Percentiles rank a stretch among this genome's conserved stretches.
Conservation (phyloP, 2,888 invertebrate species). For the Apamea sordens region DNA sequence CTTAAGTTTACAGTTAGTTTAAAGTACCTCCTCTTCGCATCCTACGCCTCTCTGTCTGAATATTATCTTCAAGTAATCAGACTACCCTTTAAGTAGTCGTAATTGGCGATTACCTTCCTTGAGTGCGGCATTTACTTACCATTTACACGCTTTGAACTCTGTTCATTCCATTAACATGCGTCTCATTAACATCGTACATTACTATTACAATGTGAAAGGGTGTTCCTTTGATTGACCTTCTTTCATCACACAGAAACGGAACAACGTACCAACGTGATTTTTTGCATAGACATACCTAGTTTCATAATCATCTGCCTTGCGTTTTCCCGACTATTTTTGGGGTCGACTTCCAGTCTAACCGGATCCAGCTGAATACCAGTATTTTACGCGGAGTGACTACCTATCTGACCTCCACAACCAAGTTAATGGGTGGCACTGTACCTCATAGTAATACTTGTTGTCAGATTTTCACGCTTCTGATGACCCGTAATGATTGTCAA, state of each 20-base stretch:
- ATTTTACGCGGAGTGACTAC: too few relatives aligned
- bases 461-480: too few relatives aligned
- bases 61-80: background rate
- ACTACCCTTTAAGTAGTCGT: background rate
- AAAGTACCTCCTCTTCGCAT: background rate
- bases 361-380: too few relatives aligned
- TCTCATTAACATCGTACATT: background rate
- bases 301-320: too few relatives aligned
- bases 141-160: slow-evolving; percentile 3
- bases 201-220: background rate
- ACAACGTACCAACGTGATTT: background rate
- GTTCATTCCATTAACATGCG: background rate
- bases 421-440: too few relatives aligned
- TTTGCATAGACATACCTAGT: background rate
- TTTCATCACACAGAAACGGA: background rate
- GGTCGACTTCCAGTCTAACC: too few relatives aligned
- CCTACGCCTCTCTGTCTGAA: background rate
- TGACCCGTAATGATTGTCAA: too few relatives aligned
- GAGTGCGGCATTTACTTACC: background rate
- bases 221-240: background rate
- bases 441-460: too few relatives aligned
- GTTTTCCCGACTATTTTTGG: too few relatives aligned
- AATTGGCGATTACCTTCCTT: background rate
- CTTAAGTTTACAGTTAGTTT: background rate
- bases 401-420: too few relatives aligned